A percentile compares a stretch with the other conserved stretches of the same genome.
Evolutionary conservation across 2,888 invertebrate species (phyloP).

Genomic region (Platypus cylindrus): DNA sequence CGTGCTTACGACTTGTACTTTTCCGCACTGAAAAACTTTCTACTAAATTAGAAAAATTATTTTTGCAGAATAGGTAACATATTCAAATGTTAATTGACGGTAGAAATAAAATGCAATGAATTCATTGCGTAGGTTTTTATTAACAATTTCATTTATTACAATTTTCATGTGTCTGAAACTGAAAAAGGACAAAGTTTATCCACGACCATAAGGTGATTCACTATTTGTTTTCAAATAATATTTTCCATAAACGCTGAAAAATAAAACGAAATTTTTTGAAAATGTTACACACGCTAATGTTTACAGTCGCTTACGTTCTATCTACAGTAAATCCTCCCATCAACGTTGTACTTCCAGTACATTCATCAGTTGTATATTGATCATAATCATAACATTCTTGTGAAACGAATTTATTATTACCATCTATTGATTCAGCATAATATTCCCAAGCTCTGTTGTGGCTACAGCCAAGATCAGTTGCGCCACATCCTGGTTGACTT

Average conservation of each 20-base stretch:
- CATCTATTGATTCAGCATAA: slow-evolving; percentile 10
- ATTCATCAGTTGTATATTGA: slow-evolving; percentile 1
- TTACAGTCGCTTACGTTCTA: background rate
- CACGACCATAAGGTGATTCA: slow-evolving; percentile 10
- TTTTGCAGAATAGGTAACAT: too few species aligned
- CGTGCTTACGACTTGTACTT: too few species aligned
- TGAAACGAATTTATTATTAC: slow-evolving; percentile 8
- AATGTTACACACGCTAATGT: background rate
- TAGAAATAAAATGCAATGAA: too few species aligned
- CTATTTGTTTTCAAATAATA: slow-evolving; percentile 12
- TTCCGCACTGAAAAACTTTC: too few species aligned
- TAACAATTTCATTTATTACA: too few species aligned
- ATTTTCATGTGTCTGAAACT: too few species aligned
- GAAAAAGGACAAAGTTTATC: too few species aligned
- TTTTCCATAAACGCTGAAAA: slow-evolving; percentile 9
- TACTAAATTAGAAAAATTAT: too few species aligned
- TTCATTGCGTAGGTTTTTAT: too few species aligned
- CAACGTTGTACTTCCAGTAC: background rate
- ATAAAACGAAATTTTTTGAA: background rate
- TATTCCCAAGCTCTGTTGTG: slow-evolving; percentile 15
- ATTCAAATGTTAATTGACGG: too few species aligned
- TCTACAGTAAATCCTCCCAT: slow-evolving; percentile 9
- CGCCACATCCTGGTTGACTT: slow-evolving; percentile 6
- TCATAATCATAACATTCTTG: slow-evolving; percentile 6
- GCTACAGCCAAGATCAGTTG: slow-evolving; percentile 9